Conservation (phyloP, 2,797 vertebrate genomes). For the Acipenser transmontanus region DNA sequence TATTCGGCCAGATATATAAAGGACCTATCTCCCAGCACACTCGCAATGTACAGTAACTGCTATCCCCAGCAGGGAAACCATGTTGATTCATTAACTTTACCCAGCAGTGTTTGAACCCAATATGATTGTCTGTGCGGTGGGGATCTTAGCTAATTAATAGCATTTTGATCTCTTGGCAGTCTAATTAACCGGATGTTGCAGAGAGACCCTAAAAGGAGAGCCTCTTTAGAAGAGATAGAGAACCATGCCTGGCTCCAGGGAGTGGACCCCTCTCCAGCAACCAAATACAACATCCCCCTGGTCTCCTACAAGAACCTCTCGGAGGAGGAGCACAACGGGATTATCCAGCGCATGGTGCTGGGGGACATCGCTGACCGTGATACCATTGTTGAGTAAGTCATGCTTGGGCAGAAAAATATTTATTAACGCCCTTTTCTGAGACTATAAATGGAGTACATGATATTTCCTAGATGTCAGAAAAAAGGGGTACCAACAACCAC, state of each 20-base stretch:
- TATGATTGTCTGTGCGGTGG: background rate
- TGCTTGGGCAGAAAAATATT: too few relatives aligned
- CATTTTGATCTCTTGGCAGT: slow-evolving; percentile 46
- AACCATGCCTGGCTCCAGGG: slow-evolving; percentile 89
- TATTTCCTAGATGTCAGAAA: too few relatives aligned
- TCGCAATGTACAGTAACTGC: too few relatives aligned
- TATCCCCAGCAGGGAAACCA: too few relatives aligned
- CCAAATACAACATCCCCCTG: slow-evolving; percentile 89
- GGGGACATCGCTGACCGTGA: slow-evolving; percentile 93
- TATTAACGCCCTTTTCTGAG: too few relatives aligned
- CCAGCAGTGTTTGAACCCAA: too few relatives aligned
- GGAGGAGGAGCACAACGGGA: slow-evolving; percentile 93
- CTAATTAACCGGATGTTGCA: slow-evolving; percentile 94
- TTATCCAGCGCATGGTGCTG: slow-evolving; percentile 95
- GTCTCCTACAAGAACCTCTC: slow-evolving; percentile 96
- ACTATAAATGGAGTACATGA: too few relatives aligned
- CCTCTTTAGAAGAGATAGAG: slow-evolving; percentile 91
- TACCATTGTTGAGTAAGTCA: slow-evolving; percentile 83
- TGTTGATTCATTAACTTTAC: too few relatives aligned
- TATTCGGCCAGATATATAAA: too few relatives aligned
- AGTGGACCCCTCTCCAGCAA: slow-evolving; percentile 92
- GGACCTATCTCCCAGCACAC: too few relatives aligned
- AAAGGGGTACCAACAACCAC: too few relatives aligned
- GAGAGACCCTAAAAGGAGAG: slow-evolving; percentile 86
- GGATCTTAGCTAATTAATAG: background rate